Conservation (phyloP, 2,113 vertebrate species). For the Gallinago undulata region DNA sequence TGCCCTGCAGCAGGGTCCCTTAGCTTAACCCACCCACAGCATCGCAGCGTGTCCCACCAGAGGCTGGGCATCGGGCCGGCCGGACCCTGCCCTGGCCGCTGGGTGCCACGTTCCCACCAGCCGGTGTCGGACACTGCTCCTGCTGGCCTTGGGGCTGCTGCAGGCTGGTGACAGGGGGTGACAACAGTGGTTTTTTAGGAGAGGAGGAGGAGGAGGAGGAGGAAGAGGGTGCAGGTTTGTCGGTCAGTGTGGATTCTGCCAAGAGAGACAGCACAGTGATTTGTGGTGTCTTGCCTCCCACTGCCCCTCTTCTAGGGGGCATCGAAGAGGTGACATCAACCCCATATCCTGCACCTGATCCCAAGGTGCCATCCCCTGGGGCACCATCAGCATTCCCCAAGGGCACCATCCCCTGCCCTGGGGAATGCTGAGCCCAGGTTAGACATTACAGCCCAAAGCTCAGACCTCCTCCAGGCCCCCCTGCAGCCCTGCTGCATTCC, state of each 20-base stretch:
- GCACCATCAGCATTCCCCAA: too few species aligned
- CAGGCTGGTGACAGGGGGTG: neutral
- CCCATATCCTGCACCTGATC: neutral
- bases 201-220: constrained; percentile 2
- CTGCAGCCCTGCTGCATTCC: neutral
- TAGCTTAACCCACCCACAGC: neutral
- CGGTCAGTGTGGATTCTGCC: neutral
- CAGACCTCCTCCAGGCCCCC: neutral
- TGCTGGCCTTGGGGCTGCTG: neutral
- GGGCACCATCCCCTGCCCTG: neutral
- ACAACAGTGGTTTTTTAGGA: fast-evolving
- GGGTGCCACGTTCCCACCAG: neutral
- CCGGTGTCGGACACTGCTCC: neutral
- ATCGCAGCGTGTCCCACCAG: neutral
- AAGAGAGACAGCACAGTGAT: neutral
- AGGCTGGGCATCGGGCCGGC: neutral
- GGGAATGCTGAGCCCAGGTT: fast-evolving
- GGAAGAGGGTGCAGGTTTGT: neutral
- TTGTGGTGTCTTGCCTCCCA: neutral
- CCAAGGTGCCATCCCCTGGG: too few species aligned
- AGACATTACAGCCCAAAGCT: neutral
- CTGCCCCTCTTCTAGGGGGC: neutral
- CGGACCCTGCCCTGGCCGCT: neutral
- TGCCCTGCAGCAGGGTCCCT: neutral
- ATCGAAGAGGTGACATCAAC: fast-evolving